Evolutionary conservation across 2,797 vertebrate genomes (phyloP), one percentile per base, ranked within the genome.

Genomic region (Pelodytes ibericus): DNA sequence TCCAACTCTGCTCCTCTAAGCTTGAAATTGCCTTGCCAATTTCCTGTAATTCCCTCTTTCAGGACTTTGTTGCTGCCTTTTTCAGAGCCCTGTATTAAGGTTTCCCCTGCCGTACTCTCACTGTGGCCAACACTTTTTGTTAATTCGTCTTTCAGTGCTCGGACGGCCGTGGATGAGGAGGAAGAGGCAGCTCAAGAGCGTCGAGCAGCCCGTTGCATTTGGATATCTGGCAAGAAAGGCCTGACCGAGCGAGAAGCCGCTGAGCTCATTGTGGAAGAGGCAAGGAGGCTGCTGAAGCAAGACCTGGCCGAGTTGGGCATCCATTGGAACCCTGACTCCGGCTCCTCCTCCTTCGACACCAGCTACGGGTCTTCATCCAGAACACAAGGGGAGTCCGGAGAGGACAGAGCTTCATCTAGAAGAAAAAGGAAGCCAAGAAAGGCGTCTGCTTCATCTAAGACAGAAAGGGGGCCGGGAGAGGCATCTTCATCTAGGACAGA

Each of bases 151-250:
- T 20, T 0, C 66, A 93, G 92, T 1, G 15, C 58, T 62, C 94
- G 93, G 29, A 93, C 90, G 73, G 98, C 96, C 5, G 94, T 94
- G 75, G 97, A 99, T 83, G 98, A 99, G 85, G 96, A 94, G 29
- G 95, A 99, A 78, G 86, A 89, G 74, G 94, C 96, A 11, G 96
- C 87, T 56, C 91, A 92, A 29, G 97, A 99, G 81, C 94, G 96
- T 33, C 90, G 94, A 61, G 90, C 83, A 20, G 85, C 91, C 62
- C 90, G 88, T 33, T 95, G 93, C 36, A 84, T 97, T 80, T 99
- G 96, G 95, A 90, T 95, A 65, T 86, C 91, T 0, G 95, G 95
- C 7, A 93, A 91, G 74, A 95, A 90, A 79, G 92, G 93, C 33
- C 87, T 99, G 81, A 96, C 94, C 0, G 95, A 96, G 84, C 90